Percentiles rank a stretch among this genome's conserved stretches.
Conservation (phyloP, 2,113 vertebrate species). For the Podarcis raffonei region DNA sequence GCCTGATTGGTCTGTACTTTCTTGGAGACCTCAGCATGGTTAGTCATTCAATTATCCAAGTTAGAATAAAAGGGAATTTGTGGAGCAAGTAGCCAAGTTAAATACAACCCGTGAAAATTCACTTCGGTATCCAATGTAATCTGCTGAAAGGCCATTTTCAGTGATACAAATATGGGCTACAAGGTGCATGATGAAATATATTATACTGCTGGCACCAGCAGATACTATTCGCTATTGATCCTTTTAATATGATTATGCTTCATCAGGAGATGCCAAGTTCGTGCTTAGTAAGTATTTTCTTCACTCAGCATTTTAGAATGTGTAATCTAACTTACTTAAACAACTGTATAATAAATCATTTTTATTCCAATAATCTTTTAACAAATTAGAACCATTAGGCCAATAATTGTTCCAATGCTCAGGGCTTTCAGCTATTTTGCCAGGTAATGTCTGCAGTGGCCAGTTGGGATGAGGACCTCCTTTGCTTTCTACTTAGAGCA, state of each 20-base stretch:
- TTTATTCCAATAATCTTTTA: neutral
- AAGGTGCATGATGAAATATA: neutral
- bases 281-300: neutral
- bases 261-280: neutral
- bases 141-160: neutral
- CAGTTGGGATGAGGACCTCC: no score
- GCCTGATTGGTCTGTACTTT: no score
- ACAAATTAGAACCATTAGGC: neutral
- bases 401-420: neutral
- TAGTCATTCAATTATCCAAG: no score
- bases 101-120: neutral
- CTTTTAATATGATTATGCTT: constrained; percentile 13
- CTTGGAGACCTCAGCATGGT: no score
- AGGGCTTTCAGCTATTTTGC: neutral
- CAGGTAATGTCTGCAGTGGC: neutral
- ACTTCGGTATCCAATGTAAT: neutral
- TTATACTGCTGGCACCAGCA: constrained; percentile 11
- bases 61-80: neutral
- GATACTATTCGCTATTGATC: constrained; percentile 20
- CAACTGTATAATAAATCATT: neutral
- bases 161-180: neutral
- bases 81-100: neutral
- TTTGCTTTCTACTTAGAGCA: neutral
- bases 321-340: neutral
- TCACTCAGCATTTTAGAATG: constrained; percentile 19